phyloP scores from a whole-genome alignment of 2,113 vertebrate genomes.

The Pycnonotus jocosus region DNA sequence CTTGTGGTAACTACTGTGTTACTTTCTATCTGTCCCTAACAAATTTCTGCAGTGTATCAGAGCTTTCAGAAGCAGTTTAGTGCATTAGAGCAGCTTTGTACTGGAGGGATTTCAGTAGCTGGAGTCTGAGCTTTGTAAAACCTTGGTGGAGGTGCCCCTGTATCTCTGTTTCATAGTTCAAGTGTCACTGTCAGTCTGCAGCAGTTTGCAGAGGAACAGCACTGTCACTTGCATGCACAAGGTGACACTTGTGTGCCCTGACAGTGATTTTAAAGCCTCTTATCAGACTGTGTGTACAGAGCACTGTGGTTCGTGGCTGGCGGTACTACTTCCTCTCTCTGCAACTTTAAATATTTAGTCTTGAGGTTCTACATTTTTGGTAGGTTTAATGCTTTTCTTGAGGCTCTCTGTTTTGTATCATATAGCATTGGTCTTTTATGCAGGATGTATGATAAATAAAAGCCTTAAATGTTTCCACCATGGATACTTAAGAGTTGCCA shows the following conservation, averaged over 20 bases:
- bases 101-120: neutral
- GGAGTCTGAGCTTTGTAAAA: neutral
- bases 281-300: neutral
- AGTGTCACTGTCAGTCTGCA: accelerated
- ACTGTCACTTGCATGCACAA: accelerated
- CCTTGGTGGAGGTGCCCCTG: neutral
- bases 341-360: neutral
- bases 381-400: neutral
- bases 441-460: neutral
- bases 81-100: neutral
- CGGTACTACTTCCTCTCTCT: neutral
- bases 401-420: neutral
- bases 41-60: constrained; percentile 35
- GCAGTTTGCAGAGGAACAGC: neutral
- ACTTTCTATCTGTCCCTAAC: constrained; percentile 42
- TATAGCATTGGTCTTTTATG: neutral
- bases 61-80: neutral
- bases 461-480: neutral
- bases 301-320: neutral
- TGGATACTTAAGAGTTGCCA: neutral
- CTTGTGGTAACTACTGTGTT: constrained; percentile 63
- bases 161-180: neutral
- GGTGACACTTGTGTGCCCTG: neutral
- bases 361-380: neutral
- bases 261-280: neutral